These are phyloP conservation scores for Vultur gryphus DNA, from an alignment of 2,797 vertebrate species.

Conservation along the genomic window DNA sequence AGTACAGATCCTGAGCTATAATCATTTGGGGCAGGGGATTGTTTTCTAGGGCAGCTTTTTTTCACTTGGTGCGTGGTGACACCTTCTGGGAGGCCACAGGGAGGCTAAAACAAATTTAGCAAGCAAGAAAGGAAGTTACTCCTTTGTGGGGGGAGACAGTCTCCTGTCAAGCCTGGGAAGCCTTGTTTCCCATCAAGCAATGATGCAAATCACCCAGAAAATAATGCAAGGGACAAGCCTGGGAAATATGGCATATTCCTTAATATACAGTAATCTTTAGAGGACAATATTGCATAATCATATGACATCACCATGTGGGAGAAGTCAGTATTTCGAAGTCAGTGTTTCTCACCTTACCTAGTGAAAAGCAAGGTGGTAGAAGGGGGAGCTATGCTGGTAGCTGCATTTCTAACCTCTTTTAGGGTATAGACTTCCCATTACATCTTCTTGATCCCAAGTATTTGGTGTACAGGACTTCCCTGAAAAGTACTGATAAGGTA, in stretches of 20 bases:
- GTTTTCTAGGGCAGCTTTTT: background rate
- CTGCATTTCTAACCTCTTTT: background rate
- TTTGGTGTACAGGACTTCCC: background rate
- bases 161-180: background rate
- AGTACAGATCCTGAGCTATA: background rate
- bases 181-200: background rate
- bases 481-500: background rate
- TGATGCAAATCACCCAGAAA: background rate
- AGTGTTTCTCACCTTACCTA: background rate
- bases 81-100: background rate
- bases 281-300: background rate
- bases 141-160: background rate
- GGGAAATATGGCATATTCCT: background rate
- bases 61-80: background rate
- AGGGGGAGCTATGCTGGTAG: background rate
- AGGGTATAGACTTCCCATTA: background rate
- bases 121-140: background rate
- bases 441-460: background rate
- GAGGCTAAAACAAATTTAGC: background rate
- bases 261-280: background rate
- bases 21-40: background rate
- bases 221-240: background rate
- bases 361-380: background rate
- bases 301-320: background rate
- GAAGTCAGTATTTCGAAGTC: background rate